Conservation (phyloP, 2,888 invertebrate species). For the Brachyopa scutellaris region DNA sequence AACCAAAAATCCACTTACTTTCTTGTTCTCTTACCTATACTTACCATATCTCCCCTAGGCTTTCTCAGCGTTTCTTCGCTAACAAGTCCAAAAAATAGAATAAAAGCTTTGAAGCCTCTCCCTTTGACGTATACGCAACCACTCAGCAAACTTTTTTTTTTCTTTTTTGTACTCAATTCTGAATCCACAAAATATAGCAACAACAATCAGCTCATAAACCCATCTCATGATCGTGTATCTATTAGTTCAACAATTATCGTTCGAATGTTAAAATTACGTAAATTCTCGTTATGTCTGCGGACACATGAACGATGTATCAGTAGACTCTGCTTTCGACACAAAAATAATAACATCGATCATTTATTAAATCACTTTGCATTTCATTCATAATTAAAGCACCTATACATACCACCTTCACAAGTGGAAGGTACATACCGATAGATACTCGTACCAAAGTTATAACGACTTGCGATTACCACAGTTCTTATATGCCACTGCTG, state of each 20-base stretch:
- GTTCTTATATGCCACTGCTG: not conserved
- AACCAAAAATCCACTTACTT: no score
- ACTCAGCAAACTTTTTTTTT: not conserved
- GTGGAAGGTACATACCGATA: no score
- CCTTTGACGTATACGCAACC: slow-evolving; percentile 13
- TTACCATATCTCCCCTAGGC: no score
- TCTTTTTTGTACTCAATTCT: slow-evolving; percentile 2
- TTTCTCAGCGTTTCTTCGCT: no score
- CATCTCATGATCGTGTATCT: slow-evolving; percentile 40
- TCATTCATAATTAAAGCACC: slow-evolving; percentile 38
- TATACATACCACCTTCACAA: not conserved
- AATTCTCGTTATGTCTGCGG: slow-evolving; percentile 42
- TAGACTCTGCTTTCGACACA: not conserved
- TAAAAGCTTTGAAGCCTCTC: no score
- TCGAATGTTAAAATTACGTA: slow-evolving; percentile 45
- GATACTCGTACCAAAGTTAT: no score
- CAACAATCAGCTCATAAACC: slow-evolving; percentile 36
- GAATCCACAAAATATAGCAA: not conserved
- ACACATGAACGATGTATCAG: not conserved
- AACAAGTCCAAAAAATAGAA: no score
- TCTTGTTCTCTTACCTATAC: no score
- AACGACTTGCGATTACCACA: not conserved
- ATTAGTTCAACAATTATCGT: slow-evolving; percentile 51
- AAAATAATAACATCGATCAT: slow-evolving; percentile 44
- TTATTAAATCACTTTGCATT: slow-evolving; percentile 46